Evolutionary conservation across 1,140 invertebrate species (phyloP).

Genomic region (Neocloeon triangulifer): DNA sequence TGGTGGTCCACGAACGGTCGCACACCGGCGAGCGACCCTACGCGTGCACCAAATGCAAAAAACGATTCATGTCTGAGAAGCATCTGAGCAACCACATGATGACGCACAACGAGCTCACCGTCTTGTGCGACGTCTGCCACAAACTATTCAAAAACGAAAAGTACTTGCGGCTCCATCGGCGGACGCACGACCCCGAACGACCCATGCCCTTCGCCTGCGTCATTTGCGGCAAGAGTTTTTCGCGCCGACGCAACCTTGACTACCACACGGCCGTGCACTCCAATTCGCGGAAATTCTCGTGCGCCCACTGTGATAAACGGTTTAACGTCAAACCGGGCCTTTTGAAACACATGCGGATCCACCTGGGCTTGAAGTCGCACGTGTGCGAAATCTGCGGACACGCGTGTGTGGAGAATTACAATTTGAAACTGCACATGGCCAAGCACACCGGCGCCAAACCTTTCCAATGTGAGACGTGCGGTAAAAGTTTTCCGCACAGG

Average conservation of each 20-base stretch:
- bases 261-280: too few species aligned
- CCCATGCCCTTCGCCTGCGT: background rate
- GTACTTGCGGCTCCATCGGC: slow-evolving; percentile 23
- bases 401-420: too few species aligned
- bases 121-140: slow-evolving; percentile 69
- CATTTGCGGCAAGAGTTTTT: slow-evolving; percentile 8
- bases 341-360: slow-evolving; percentile 54
- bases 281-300: slow-evolving; percentile 14
- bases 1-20: too few species aligned
- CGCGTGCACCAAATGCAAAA: slow-evolving; percentile 4
- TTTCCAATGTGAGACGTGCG: slow-evolving; percentile 21
- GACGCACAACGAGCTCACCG: slow-evolving; percentile 50
- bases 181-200: too few species aligned
- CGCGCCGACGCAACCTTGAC: slow-evolving; percentile 12
- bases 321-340: slow-evolving; percentile 36
- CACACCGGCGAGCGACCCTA: slow-evolving; percentile 5
- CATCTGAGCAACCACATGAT: slow-evolving; percentile 62
- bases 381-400: too few species aligned
- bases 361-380: slow-evolving; percentile 46
- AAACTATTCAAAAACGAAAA: slow-evolving; percentile 71
- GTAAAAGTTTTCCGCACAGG: too few species aligned
- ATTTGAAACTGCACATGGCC: background rate
- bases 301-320: slow-evolving; percentile 24
- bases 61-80: slow-evolving; percentile 22
- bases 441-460: slow-evolving; percentile 9